Evolutionary conservation across 2,888 invertebrate species (phyloP), one percentile per base, ranked within the genome.

Genomic region (Marasmarcha lunaedactyla): DNA sequence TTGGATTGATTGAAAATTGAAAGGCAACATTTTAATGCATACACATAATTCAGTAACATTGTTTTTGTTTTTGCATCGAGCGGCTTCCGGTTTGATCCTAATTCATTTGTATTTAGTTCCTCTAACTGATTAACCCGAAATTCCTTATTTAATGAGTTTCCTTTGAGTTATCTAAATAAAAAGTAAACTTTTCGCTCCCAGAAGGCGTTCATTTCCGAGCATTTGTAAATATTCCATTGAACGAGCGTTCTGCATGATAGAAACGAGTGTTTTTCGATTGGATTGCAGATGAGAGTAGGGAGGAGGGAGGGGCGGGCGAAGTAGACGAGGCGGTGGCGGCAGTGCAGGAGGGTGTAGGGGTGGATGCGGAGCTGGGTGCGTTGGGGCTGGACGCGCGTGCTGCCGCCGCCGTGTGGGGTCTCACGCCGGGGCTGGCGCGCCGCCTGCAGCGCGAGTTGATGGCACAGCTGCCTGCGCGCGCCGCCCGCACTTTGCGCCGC

Each of bases 401-500:
- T 3, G 30, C n/a, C 6, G 30, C 30, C 6, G 69, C 89, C 46
- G 74, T 90, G 50, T 89, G 89, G 14, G 89, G 87, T 51, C 84
- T 90, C 49, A 90, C 90, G 51, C 90, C 90, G 25, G 90, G 88
- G 49, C 78, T 90, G 52, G 89, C 90, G 48, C 84, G 87, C 53
- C 81, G 86, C 53, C 66, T 90, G 49, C 88, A 89, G 42, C 86
- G 90, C 54, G 89, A 90, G 42, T 76, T 90, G 35, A 87, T 87
- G 46, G 87, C 89, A 53, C 87, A 89, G 33, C 55, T 87, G 40
- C 46, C 52, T 38, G 43, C 46, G 11, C 11, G 4, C 4, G 2
- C 13, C 34, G 51, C 36, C 14, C 84, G 87, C 53, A 81, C 86
- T 53, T 65, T 90, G 49, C 88, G 89, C 42, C 86, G 90, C 54